These are phyloP conservation scores for Paralichthys olivaceus DNA, from an alignment of 2,113 vertebrate genomes.

Conservation along the genomic window DNA sequence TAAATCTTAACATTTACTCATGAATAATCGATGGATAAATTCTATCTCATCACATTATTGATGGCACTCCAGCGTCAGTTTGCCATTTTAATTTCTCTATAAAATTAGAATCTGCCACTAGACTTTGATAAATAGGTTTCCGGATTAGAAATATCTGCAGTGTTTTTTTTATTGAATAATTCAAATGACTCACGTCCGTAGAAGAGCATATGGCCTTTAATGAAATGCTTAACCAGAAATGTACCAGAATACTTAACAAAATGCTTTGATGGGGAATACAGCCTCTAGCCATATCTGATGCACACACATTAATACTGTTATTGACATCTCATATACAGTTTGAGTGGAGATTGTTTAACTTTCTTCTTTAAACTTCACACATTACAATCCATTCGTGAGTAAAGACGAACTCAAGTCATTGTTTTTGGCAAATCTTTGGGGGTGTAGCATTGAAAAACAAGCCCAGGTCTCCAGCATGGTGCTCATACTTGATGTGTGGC, in stretches of 20 bases:
- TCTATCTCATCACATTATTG: neutral
- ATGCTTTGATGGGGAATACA: slow-evolving; percentile 75
- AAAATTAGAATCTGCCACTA: neutral
- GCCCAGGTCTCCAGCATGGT: slow-evolving; percentile 75
- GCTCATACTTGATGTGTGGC: slow-evolving; percentile 53
- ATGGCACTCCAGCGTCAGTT: neutral
- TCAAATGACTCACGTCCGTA: slow-evolving; percentile 66
- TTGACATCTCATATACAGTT: slow-evolving; percentile 75
- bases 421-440: slow-evolving; percentile 71
- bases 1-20: neutral
- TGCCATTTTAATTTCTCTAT: neutral
- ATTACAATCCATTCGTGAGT: slow-evolving; percentile 56
- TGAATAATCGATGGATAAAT: neutral
- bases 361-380: slow-evolving; percentile 46
- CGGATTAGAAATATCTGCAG: slow-evolving; percentile 14
- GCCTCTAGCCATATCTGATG: slow-evolving; percentile 71
- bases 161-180: slow-evolving; percentile 71
- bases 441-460: slow-evolving; percentile 73
- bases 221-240: slow-evolving; percentile 70
- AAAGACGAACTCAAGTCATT: slow-evolving; percentile 37
- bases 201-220: slow-evolving; percentile 62
- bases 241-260: slow-evolving; percentile 78
- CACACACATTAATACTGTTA: slow-evolving; percentile 76
- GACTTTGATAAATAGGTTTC: neutral
- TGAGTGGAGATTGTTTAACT: slow-evolving; percentile 64